Evolutionary conservation across 2,888 invertebrate genomes (phyloP).

Genomic region (Cepaea hortensis): DNA sequence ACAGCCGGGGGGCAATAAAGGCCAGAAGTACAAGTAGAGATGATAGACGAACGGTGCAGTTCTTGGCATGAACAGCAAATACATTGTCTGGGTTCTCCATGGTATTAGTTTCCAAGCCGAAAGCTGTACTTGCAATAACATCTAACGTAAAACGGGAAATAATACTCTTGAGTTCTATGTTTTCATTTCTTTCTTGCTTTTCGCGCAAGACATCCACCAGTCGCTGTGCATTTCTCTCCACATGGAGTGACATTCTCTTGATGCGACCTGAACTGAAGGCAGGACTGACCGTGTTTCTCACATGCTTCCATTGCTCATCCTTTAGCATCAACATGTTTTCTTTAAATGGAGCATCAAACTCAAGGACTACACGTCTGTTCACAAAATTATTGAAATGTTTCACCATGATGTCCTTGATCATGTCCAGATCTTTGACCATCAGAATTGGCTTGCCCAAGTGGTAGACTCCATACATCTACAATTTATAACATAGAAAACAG

Average conservation of each 20-base stretch:
- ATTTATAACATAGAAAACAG: not conserved
- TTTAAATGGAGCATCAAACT: constrained; percentile 13
- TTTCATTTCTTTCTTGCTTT: constrained; percentile 1
- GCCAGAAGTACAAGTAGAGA: not conserved
- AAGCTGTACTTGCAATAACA: constrained; percentile 60
- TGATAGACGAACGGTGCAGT: constrained; percentile 39
- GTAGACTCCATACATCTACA: constrained; percentile 30
- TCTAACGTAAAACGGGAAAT: constrained; percentile 57
- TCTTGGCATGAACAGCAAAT: constrained; percentile 53
- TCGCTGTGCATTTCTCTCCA: constrained; percentile 17
- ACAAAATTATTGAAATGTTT: constrained; percentile 26
- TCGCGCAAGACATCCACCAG: not conserved
- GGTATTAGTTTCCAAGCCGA: constrained; percentile 59
- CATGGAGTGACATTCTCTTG: constrained; percentile 52
- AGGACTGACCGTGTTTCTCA: constrained; percentile 58
- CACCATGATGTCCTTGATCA: constrained; percentile 20
- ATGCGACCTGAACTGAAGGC: constrained; percentile 60
- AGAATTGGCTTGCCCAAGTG: not conserved
- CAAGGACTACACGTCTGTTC: not conserved
- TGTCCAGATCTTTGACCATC: constrained; percentile 28
- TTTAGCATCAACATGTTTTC: constrained; percentile 48
- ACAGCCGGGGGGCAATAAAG: not conserved
- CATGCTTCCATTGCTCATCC: constrained; percentile 59
- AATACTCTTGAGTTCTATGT: constrained; percentile 13
- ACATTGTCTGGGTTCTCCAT: constrained; percentile 57